Conservation (phyloP, 2,888 invertebrate genomes). For the Anoncus sp. region DNA sequence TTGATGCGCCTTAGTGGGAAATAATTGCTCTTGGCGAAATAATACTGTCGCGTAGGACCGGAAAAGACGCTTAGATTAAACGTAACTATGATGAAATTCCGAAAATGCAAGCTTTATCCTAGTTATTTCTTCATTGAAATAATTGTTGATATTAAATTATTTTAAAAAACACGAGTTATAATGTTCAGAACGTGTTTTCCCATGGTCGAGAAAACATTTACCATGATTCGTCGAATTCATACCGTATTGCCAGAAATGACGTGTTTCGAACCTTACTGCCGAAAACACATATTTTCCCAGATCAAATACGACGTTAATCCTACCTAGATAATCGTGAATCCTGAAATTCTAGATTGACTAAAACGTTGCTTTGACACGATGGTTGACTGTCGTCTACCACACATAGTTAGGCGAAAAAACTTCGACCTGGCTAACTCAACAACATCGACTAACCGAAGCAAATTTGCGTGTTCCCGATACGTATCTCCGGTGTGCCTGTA, state of each 20-base stretch:
- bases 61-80: slow-evolving; percentile 19
- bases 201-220: too few relatives aligned
- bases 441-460: slow-evolving; percentile 34
- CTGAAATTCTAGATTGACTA: slow-evolving; percentile 14
- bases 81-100: too few relatives aligned
- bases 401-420: neutral
- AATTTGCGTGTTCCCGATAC: slow-evolving; percentile 29
- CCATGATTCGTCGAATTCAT: neutral
- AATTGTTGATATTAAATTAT: too few relatives aligned
- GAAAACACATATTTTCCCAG: neutral
- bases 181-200: neutral
- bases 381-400: neutral
- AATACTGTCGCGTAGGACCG: neutral
- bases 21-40: slow-evolving; percentile 17
- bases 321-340: slow-evolving; percentile 1
- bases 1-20: slow-evolving; percentile 1
- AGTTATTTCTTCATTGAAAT: too few relatives aligned
- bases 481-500: slow-evolving; percentile 28
- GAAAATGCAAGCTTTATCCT: too few relatives aligned
- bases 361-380: slow-evolving; percentile 14
- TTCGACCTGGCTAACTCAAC: slow-evolving; percentile 8
- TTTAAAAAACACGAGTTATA: too few relatives aligned
- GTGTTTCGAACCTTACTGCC: too few relatives aligned
- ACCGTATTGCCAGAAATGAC: neutral
- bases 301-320: slow-evolving; percentile 9